A percentile compares a stretch with the other conserved stretches of the same genome.
Conservation (phyloP, 1,140 invertebrate species). For the Ephestia elutella region DNA sequence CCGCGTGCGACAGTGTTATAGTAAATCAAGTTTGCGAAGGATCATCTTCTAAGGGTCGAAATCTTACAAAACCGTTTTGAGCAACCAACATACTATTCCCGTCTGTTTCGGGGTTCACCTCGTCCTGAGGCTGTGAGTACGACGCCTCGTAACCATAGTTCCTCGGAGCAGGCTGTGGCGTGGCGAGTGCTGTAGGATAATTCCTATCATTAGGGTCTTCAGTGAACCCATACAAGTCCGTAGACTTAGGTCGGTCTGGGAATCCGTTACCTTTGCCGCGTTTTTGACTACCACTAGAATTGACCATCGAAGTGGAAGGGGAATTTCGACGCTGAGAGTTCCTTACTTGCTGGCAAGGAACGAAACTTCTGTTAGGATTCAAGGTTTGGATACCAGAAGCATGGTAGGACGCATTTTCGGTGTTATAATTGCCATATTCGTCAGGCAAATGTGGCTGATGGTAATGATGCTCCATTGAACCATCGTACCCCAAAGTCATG, state of each 20-base stretch:
- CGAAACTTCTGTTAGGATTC: constrained; percentile 68
- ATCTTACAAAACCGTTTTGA: constrained; percentile 89
- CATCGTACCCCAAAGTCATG: constrained; percentile 71
- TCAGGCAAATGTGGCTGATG: constrained; percentile 69
- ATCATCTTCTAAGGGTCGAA: constrained; percentile 80
- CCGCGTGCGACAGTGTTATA: constrained; percentile 47
- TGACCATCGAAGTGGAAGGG: constrained; percentile 59
- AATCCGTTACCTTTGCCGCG: constrained; percentile 58
- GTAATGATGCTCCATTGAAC: constrained; percentile 64
- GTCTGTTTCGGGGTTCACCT: constrained; percentile 44
- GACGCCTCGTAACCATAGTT: constrained; percentile 60
- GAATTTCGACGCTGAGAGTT: constrained; percentile 67
- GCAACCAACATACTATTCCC: constrained; percentile 85
- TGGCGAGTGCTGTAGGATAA: constrained; percentile 46
- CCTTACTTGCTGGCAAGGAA: constrained; percentile 42
- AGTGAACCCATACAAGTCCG: constrained; percentile 75
- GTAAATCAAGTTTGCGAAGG: constrained; percentile 70
- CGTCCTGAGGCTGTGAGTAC: constrained; percentile 67
- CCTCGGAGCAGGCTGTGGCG: constrained; percentile 52
- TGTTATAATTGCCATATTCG: constrained; percentile 64
- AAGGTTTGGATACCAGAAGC: constrained; percentile 69
- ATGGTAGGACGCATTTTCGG: constrained; percentile 71
- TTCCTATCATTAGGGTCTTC: constrained; percentile 72
- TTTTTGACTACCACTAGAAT: constrained; percentile 68
- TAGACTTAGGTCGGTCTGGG: constrained; percentile 71